Evolutionary conservation across 2,113 vertebrate species (phyloP).

Genomic region (Urocitellus parryii): DNA sequence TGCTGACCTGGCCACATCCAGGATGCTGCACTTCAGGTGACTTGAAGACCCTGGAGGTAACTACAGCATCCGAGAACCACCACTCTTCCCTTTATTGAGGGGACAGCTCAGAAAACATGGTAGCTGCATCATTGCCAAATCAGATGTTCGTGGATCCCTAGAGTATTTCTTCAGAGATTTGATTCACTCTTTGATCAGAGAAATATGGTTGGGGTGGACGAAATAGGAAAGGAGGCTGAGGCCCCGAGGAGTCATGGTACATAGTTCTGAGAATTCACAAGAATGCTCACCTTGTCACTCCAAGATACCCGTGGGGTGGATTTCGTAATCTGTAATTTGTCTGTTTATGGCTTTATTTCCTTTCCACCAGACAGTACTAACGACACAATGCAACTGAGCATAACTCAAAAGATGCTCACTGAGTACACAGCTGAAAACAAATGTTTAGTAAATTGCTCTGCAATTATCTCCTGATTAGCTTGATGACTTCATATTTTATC

Average conservation of each 20-base stretch:
- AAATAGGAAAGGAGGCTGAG: background rate
- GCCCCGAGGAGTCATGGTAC: background rate
- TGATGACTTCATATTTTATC: background rate
- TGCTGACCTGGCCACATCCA: background rate
- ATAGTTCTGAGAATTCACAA: background rate
- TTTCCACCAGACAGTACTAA: fast-evolving
- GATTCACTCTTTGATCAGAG: background rate
- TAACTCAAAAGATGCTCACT: background rate
- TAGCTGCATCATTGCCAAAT: background rate
- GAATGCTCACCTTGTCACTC: background rate
- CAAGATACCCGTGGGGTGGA: background rate
- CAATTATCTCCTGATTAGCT: background rate
- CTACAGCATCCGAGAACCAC: background rate
- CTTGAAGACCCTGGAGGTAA: background rate
- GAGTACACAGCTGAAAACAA: background rate
- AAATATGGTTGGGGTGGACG: background rate
- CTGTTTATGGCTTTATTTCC: background rate
- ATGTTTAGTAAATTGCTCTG: background rate
- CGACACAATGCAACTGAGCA: background rate
- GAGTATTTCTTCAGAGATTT: background rate
- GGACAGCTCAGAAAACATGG: background rate
- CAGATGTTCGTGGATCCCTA: background rate
- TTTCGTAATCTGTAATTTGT: background rate
- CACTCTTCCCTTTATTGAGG: background rate
- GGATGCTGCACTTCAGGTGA: background rate